phyloP scores from a whole-genome alignment of 2,797 vertebrate species.

The Fistularia tabacaria region DNA sequence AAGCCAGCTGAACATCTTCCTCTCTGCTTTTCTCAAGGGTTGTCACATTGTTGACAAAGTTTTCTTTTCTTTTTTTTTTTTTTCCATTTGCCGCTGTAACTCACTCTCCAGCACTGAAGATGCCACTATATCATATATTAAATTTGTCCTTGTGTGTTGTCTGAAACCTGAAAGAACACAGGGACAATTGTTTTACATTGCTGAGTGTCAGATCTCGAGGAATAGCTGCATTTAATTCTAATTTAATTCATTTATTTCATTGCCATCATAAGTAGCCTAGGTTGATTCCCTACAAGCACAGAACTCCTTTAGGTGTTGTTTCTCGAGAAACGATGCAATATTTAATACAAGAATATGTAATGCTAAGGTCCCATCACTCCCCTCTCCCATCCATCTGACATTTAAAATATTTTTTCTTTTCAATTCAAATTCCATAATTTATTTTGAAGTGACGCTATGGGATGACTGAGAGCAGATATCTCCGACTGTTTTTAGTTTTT shows the following conservation, averaged over 20 bases:
- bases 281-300: slow-evolving; percentile 15
- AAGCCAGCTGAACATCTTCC: slow-evolving; percentile 4
- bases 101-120: slow-evolving; percentile 25
- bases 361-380: too few relatives aligned
- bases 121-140: slow-evolving; percentile 8
- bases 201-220: slow-evolving; percentile 5
- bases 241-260: slow-evolving; percentile 27
- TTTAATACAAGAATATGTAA: slow-evolving; percentile 4
- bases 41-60: slow-evolving; percentile 19
- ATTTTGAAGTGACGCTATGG: too few relatives aligned
- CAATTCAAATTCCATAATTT: too few relatives aligned
- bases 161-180: not conserved
- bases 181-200: slow-evolving; percentile 12
- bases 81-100: slow-evolving; percentile 18
- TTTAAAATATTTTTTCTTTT: too few relatives aligned
- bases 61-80: slow-evolving; percentile 4
- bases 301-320: slow-evolving; percentile 1
- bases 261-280: slow-evolving; percentile 18
- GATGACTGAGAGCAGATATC: not conserved
- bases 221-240: slow-evolving; percentile 13
- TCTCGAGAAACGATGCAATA: not conserved
- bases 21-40: slow-evolving; percentile 27
- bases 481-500: slow-evolving; percentile 22
- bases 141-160: slow-evolving; percentile 23
- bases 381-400: too few relatives aligned